A percentile compares a stretch with the other conserved stretches of the same genome.
Evolutionary conservation across 2,888 invertebrate genomes (phyloP).

Genomic region (Hypselothyrea guttata): DNA sequence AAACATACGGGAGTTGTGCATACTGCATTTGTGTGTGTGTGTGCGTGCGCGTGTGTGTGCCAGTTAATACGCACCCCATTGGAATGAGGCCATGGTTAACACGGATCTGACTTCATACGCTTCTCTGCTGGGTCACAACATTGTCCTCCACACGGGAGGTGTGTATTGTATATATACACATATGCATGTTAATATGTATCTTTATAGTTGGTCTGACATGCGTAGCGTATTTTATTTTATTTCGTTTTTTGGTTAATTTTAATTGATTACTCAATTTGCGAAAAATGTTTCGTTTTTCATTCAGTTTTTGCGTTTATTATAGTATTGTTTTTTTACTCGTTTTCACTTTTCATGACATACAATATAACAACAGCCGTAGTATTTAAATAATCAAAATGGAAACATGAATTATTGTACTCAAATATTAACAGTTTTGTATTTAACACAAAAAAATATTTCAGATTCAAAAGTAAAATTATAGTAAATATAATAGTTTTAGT

Average conservation of each 20-base stretch:
- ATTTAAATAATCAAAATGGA: too few relatives aligned
- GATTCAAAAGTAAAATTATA: too few relatives aligned
- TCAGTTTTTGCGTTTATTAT: constrained; percentile 14
- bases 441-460: too few relatives aligned
- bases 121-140: not conserved
- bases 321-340: constrained; percentile 40
- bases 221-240: constrained; percentile 53
- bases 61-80: constrained; percentile 74
- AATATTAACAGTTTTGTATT: too few relatives aligned
- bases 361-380: too few relatives aligned
- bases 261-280: constrained; percentile 73
- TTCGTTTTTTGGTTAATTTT: constrained; percentile 76
- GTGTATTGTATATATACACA: not conserved
- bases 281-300: constrained; percentile 54
- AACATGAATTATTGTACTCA: too few relatives aligned
- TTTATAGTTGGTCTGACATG: constrained; percentile 51
- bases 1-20: constrained; percentile 20
- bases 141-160: not conserved
- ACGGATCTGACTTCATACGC: constrained; percentile 13
- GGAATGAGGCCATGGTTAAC: constrained; percentile 66
- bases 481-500: too few relatives aligned
- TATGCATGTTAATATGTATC: constrained; percentile 11
- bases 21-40: constrained; percentile 14
- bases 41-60: constrained; percentile 23
- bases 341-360: constrained; percentile 57